A percentile compares a stretch with the other conserved stretches of the same genome.
phyloP scores from a whole-genome alignment of 23 tunicate genomes.

The Ascidia mentula region DNA sequence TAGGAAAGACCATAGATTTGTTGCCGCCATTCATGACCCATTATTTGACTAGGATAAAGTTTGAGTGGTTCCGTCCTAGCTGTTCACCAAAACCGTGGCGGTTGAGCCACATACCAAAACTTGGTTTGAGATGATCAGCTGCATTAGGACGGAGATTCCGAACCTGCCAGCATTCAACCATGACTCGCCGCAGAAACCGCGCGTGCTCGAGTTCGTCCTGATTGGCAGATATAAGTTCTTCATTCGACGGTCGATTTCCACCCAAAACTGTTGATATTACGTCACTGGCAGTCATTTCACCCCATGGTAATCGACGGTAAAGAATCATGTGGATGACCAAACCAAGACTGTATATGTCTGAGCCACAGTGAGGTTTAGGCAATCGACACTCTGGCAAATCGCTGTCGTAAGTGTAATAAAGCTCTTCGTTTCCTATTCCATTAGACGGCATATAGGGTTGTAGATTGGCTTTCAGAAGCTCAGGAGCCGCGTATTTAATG shows the following conservation, averaged over 20 bases:
- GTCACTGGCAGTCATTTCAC: neutral
- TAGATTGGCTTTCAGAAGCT: neutral
- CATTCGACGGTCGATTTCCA: neutral
- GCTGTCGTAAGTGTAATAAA: neutral
- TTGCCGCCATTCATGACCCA: too few species aligned
- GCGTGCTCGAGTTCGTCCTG: neutral
- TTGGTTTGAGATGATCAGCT: neutral
- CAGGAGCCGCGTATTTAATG: neutral
- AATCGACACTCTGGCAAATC: neutral
- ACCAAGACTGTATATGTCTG: neutral
- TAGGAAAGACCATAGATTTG: too few species aligned
- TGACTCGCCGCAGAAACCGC: neutral
- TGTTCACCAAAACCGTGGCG: neutral
- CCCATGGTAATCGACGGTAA: neutral
- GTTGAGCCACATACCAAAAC: neutral
- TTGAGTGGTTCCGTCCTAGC: too few species aligned
- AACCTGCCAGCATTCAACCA: neutral
- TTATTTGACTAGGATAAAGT: too few species aligned
- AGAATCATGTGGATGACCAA: neutral
- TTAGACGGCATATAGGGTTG: neutral
- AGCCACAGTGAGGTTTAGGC: neutral
- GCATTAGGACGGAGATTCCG: neutral
- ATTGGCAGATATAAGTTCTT: neutral
- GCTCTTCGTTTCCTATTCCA: neutral
- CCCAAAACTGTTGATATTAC: neutral